These are phyloP conservation scores for Subacronicta megacephala DNA, from an alignment of 2,888 invertebrate species.

Conservation along the genomic window DNA sequence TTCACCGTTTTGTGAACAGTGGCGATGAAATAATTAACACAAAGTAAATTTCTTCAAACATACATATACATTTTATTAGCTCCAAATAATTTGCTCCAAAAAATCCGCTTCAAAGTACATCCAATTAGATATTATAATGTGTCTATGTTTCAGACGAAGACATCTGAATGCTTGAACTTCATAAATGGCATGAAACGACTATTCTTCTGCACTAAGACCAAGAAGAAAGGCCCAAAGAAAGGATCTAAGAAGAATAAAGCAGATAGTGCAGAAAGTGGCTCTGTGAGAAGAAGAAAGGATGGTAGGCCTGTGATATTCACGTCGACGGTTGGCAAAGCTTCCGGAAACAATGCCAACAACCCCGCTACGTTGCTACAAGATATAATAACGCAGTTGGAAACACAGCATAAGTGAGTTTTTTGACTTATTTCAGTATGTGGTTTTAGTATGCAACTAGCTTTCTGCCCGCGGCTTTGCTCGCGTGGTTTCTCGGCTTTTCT, in stretches of 20 bases:
- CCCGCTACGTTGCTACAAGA: constrained; percentile 91
- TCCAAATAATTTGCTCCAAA: too few species aligned
- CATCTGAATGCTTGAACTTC: constrained; percentile 81
- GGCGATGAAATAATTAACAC: too few species aligned
- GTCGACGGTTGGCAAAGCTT: constrained; percentile 85
- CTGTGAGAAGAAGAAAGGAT: constrained; percentile 62
- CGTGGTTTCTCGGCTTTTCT: too few species aligned
- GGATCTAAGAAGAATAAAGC: constrained; percentile 58
- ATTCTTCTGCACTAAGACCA: constrained; percentile 84
- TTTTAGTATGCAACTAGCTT: too few species aligned
- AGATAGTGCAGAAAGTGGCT: constrained; percentile 54
- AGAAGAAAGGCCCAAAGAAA: constrained; percentile 68
- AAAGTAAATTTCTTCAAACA: too few species aligned
- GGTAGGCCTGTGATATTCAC: constrained; percentile 78
- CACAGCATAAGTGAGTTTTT: constrained; percentile 89
- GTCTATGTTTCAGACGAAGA: constrained; percentile 73
- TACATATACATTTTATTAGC: too few species aligned
- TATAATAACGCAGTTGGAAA: constrained; percentile 92
- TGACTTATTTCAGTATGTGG: background rate
- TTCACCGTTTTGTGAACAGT: too few species aligned
- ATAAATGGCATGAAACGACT: constrained; percentile 83
- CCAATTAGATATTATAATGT: background rate
- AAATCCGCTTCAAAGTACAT: too few species aligned
- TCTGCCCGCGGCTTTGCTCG: too few species aligned
- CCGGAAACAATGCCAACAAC: constrained; percentile 80